A percentile compares a stretch with the other conserved stretches of the same genome.
Evolutionary conservation across 2,113 vertebrate species (phyloP).

Genomic region (Solenodon paradoxus): DNA sequence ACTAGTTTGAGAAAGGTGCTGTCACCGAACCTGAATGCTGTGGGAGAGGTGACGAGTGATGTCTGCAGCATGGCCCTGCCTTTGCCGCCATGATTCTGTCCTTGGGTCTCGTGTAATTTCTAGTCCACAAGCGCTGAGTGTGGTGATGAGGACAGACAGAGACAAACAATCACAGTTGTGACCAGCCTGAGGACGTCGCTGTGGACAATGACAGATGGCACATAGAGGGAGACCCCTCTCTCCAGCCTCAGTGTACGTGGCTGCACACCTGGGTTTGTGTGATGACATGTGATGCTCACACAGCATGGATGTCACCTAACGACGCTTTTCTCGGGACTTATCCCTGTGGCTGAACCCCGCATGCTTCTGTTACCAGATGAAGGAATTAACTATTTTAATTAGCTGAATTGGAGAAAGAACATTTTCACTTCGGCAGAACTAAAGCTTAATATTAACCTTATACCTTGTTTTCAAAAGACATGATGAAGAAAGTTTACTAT

Average conservation of each 20-base stretch:
- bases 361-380: background rate
- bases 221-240: too few species aligned
- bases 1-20: background rate
- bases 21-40: accelerated
- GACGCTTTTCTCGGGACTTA: too few species aligned
- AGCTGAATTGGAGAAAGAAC: background rate
- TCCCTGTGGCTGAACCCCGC: too few species aligned
- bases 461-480: background rate
- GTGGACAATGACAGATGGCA: too few species aligned
- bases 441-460: background rate
- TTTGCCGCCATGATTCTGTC: background rate
- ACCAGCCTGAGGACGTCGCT: too few species aligned
- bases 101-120: background rate
- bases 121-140: background rate
- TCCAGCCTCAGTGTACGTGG: too few species aligned
- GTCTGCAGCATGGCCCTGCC: accelerated
- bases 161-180: too few species aligned
- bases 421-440: background rate
- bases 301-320: too few species aligned
- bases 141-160: background rate
- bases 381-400: background rate
- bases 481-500: background rate
- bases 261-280: too few species aligned
- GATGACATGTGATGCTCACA: too few species aligned
- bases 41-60: background rate